Evolutionary conservation across 2,113 vertebrate genomes (phyloP).

Genomic region (Ursus arctos): DNA sequence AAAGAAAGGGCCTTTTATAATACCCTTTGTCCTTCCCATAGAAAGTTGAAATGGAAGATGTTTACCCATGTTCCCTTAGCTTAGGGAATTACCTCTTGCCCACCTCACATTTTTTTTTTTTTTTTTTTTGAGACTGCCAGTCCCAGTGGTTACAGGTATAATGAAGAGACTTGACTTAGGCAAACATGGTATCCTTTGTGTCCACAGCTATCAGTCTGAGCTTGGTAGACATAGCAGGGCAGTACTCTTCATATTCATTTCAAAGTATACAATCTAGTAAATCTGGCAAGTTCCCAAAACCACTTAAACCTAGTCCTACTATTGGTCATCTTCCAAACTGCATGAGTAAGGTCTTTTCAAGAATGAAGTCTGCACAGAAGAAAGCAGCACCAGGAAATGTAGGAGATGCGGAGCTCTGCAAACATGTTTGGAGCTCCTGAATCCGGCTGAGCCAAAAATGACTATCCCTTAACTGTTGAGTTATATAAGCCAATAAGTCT

Average conservation of each 20-base stretch:
- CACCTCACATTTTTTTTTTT: no score
- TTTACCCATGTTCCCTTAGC: not conserved
- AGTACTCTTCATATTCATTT: not conserved
- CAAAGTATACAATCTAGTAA: not conserved
- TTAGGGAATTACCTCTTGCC: not conserved
- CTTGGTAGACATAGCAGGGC: not conserved
- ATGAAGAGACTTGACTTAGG: not conserved
- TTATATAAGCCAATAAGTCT: not conserved
- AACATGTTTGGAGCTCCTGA: not conserved
- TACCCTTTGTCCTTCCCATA: not conserved
- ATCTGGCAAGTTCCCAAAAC: not conserved
- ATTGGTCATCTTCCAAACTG: not conserved
- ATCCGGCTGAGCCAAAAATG: not conserved
- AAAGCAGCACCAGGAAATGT: not conserved
- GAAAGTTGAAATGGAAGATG: not conserved
- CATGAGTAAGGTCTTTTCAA: not conserved
- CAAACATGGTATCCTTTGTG: not conserved
- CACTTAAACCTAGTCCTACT: not conserved
- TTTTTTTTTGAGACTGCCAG: not conserved
- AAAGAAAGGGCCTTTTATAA: not conserved
- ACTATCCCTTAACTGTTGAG: not conserved
- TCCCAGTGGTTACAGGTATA: not conserved
- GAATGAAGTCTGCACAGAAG: not conserved
- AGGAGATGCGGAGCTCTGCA: not conserved
- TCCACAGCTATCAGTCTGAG: not conserved